Evolutionary conservation across 1,140 invertebrate genomes (phyloP).

Genomic region (Bombus difficillimus): DNA sequence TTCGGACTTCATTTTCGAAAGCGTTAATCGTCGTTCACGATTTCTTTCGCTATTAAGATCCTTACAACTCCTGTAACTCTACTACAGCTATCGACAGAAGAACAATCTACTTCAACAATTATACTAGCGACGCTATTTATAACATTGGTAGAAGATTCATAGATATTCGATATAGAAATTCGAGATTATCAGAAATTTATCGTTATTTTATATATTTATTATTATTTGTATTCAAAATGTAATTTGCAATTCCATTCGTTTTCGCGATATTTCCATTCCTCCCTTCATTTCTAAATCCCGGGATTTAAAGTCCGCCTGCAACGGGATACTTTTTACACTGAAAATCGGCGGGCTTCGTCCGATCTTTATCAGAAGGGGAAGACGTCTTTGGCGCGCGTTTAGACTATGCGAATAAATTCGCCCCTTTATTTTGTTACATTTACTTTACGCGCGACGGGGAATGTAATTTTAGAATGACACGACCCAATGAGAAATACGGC

Average conservation of each 20-base stretch:
- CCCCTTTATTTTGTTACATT: slow-evolving; percentile 42
- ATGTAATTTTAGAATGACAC: slow-evolving; percentile 43
- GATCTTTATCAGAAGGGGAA: slow-evolving; percentile 9
- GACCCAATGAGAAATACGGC: slow-evolving; percentile 35
- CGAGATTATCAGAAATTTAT: neutral
- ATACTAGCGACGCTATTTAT: neutral
- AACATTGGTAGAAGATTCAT: neutral
- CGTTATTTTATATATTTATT: no score
- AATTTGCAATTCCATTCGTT: neutral
- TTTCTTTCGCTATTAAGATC: neutral
- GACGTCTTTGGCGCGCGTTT: neutral
- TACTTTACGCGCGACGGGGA: slow-evolving; percentile 31
- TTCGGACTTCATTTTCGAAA: no score
- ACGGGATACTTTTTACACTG: slow-evolving; percentile 2
- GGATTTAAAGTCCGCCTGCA: neutral
- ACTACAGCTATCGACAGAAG: neutral
- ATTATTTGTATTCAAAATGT: neutral
- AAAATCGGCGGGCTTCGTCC: neutral
- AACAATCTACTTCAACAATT: neutral
- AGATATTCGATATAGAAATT: neutral
- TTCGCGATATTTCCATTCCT: neutral
- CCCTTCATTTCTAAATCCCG: neutral
- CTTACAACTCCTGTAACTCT: neutral
- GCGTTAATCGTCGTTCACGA: no score
- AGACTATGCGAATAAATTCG: slow-evolving; percentile 20